These are phyloP conservation scores for Oasisia sp. DNA, from an alignment of 2,888 invertebrate genomes.

Conservation along the genomic window DNA sequence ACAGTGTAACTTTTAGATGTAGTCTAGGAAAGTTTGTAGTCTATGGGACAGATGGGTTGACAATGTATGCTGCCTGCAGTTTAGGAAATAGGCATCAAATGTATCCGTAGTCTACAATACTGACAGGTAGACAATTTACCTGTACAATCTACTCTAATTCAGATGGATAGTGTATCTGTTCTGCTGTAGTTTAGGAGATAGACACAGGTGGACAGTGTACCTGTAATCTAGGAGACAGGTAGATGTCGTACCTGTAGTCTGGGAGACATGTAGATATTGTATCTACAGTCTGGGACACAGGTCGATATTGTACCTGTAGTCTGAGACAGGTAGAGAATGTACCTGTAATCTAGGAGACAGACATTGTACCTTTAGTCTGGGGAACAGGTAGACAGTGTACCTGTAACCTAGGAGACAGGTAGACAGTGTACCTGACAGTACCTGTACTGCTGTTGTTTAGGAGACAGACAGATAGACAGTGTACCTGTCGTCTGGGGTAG, in stretches of 20 bases:
- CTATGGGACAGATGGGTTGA: too few species aligned
- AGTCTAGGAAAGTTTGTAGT: too few species aligned
- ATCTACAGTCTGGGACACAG: background rate
- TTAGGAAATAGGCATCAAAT: too few species aligned
- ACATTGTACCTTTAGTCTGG: background rate
- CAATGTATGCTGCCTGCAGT: too few species aligned
- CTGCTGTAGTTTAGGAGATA: too few species aligned
- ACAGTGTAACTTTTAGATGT: too few species aligned
- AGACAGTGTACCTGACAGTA: background rate
- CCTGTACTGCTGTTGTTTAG: too few species aligned
- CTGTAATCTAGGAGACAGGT: background rate
- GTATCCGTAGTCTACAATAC: too few species aligned
- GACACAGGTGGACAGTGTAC: background rate
- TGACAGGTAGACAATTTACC: too few species aligned
- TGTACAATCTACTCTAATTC: too few species aligned
- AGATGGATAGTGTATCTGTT: background rate
- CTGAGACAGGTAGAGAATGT: background rate
- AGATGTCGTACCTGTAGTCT: background rate
- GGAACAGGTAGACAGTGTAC: background rate
- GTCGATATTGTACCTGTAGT: background rate
- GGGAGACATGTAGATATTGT: background rate
- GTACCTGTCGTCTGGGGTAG: too few species aligned
- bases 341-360: background rate
- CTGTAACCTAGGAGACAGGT: background rate
- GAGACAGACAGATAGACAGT: too few species aligned